These are phyloP conservation scores for Latrodectus hesperus DNA, from an alignment of 2,888 invertebrate genomes.

Conservation along the genomic window DNA sequence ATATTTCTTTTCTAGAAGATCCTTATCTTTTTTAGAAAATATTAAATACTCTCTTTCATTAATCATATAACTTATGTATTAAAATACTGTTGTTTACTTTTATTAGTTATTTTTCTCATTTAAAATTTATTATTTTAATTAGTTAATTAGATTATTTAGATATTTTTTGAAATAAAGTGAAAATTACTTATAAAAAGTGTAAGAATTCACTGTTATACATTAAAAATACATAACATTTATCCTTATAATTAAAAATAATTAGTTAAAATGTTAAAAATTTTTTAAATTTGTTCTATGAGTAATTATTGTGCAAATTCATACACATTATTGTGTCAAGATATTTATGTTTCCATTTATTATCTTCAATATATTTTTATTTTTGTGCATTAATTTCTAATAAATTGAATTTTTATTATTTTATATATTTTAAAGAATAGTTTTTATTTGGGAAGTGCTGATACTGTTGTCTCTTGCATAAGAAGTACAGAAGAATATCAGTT, in stretches of 20 bases:
- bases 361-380: background rate
- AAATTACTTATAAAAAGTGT: too few species aligned
- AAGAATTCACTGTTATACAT: too few species aligned
- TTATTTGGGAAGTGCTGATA: slow-evolving; percentile 16
- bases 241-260: background rate
- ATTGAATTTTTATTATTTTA: background rate
- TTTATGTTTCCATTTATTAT: background rate
- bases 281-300: background rate
- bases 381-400: background rate
- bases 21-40: too few species aligned
- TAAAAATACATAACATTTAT: too few species aligned
- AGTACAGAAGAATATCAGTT: slow-evolving; percentile 49
- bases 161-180: too few species aligned
- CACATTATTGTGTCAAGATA: background rate
- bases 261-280: background rate
- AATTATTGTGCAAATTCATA: background rate
- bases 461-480: slow-evolving; percentile 45
- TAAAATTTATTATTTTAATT: too few species aligned
- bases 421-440: slow-evolving; percentile 28
- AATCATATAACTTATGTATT: too few species aligned
- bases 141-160: too few species aligned
- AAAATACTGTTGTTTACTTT: too few species aligned
- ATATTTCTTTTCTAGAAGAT: too few species aligned
- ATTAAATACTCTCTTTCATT: too few species aligned
- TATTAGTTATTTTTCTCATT: too few species aligned